A percentile compares a stretch with the other conserved stretches of the same genome.
These are phyloP conservation scores for Eledone cirrhosa DNA, from an alignment of 2,888 invertebrate genomes.

Conservation along the genomic window DNA sequence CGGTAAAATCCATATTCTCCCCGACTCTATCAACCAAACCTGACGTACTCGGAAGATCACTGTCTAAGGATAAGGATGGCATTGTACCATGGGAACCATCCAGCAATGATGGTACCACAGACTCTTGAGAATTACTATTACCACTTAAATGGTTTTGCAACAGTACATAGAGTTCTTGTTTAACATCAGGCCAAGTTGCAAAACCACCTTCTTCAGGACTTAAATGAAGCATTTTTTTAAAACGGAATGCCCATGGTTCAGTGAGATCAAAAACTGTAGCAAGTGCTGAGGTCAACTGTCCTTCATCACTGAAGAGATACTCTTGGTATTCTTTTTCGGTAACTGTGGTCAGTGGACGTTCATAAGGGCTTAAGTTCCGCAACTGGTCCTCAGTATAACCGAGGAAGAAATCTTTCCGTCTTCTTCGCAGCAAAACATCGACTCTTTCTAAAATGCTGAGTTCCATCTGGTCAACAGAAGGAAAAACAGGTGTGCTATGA, in stretches of 20 bases:
- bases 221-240: conserved; percentile 20
- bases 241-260: conserved; percentile 28
- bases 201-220: conserved; percentile 28
- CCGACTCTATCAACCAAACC: background rate
- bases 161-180: conserved; percentile 15
- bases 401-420: conserved; percentile 45
- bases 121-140: background rate
- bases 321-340: conserved; percentile 35
- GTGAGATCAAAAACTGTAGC: conserved; percentile 27
- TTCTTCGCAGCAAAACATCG: conserved; percentile 40
- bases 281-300: conserved; percentile 26
- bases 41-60: conserved; percentile 16
- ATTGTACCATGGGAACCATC: conserved; percentile 8
- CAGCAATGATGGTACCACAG: background rate
- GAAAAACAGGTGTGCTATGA: conserved; percentile 30
- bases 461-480: conserved; percentile 21
- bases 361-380: conserved; percentile 32
- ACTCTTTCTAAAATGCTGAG: conserved; percentile 27
- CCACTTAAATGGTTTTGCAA: conserved; percentile 25
- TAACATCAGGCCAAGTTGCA: conserved; percentile 16
- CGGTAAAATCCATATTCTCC: background rate
- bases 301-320: conserved; percentile 41
- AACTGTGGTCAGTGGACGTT: conserved; percentile 37
- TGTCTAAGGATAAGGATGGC: conserved; percentile 1
- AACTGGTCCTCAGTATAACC: conserved; percentile 43